Conservation (phyloP, 2,113 vertebrate genomes). For the Pelobates fuscus region DNA sequence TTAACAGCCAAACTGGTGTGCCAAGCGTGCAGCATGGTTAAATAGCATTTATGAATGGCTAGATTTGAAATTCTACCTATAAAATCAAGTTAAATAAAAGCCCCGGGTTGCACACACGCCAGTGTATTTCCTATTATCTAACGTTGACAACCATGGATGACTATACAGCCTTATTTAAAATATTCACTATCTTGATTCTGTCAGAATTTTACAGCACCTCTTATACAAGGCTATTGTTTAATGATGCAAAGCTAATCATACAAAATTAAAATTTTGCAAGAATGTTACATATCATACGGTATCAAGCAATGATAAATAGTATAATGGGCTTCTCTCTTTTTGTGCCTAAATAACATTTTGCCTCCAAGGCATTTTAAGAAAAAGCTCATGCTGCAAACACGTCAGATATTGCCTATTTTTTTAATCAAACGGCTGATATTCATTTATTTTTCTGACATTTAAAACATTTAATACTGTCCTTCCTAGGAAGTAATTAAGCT, state of each 20-base stretch:
- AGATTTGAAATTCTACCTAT: conserved; percentile 78
- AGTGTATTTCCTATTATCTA: conserved; percentile 80
- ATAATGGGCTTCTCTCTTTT: conserved; percentile 87
- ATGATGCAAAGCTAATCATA: conserved; percentile 99
- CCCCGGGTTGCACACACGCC: conserved; percentile 67
- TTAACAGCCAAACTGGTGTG: conserved; percentile 70
- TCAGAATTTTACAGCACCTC: conserved; percentile 83
- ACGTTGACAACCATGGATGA: conserved; percentile 78
- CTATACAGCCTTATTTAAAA: conserved; percentile 82
- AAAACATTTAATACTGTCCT: conserved; percentile 84
- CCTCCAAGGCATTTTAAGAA: conserved; percentile 88
- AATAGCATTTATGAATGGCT: conserved; percentile 73
- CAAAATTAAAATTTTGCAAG: conserved; percentile 98
- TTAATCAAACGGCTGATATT: conserved; percentile 91
- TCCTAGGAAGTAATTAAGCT: conserved; percentile 87
- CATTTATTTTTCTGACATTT: conserved; percentile 92
- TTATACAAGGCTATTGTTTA: conserved; percentile 91
- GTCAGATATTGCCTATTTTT: conserved; percentile 85
- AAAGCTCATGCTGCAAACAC: conserved; percentile 81
- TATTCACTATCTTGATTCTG: conserved; percentile 87
- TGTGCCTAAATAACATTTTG: conserved; percentile 93
- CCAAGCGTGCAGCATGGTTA: conserved; percentile 64
- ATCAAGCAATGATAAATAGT: conserved; percentile 88
- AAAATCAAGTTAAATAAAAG: conserved; percentile 77
- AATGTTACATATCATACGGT: conserved; percentile 90